Evolutionary conservation across 2,888 invertebrate species (phyloP), one percentile per base, ranked within the genome.

Genomic region (Bimastos eiseni): DNA sequence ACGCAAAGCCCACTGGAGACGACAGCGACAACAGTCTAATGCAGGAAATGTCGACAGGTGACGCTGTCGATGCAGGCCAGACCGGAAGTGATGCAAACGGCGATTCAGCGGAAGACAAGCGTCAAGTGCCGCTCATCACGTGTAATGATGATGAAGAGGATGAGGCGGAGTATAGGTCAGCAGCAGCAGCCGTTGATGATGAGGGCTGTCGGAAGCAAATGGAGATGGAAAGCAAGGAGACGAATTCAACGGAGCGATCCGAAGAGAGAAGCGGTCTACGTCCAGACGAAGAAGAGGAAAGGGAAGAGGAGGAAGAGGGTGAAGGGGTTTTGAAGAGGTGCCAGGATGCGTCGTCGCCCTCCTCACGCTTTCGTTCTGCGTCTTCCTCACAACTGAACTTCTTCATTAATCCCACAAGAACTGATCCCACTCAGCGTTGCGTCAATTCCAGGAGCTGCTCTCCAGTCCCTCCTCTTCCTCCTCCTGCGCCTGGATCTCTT

Each of bases 1-100:
- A 90, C 89, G 34, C 37, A 17, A 34, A 37, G 89, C 55, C 37
- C 49, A 24, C 55, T 38, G 37, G 34, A 3, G 44, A n/a, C 34
- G 38, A 70, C 90, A 84, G 88, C 38, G 89, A 89, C 34, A 33
- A 70, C 89, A 70, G 83, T 37, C 37, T 83, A 19, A 36, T 41
- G 33, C 36, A 55, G n/a, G 49, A 89, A 33, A 21, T 38, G 89
- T 21, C 37, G 30, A 49, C 55, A n/a, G 37, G 34, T 49, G 44
- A n/a, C 49, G 38, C 19, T 86, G 33, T 34, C 33, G 89, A 89
- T 15, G n/a, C 33, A 89, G 38, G 83, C 21, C 37, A 86, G 19
- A 36, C 34, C 36, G 34, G 33, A 24, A 36, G 44, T 33, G 41
- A 86, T 86, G 70, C 11, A n/a, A 37, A 90, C 37, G 55, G 17